Base-by-base conservation (phyloP, 2,797 vertebrate genomes). In the Myotis daubentonii region DNA sequence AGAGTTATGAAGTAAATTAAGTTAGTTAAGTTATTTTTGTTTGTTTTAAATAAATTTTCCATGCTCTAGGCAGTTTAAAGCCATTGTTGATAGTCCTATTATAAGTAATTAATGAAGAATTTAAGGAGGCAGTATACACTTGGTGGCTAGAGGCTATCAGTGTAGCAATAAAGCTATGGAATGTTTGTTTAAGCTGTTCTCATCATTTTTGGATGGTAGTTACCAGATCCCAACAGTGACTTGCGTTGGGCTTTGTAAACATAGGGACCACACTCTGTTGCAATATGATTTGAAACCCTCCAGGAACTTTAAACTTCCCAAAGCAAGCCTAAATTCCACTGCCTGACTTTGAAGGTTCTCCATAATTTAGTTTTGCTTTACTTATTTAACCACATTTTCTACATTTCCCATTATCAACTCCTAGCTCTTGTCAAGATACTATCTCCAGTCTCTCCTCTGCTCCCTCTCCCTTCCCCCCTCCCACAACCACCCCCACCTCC, bases 71-170 rank as follows among this genome's bases (percentile, higher is more conserved):
- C 65, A 38, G 4, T 76, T 87, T 85, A 53, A 89, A 89, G 36
- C 53, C 22, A n/a, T 60, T 75, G 36, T 84, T 66, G 53, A 93
- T 65, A 75, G 75, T 90, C n/a, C 55, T 84, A 8, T 74, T 74
- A 38, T 51, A 72, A 51, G 8, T 85, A 88, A 93, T 85, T 79
- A 95, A 53, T 62, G 60, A 94, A 82, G 94, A 95, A 92, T 93
- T 94, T 92, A 92, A 91, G 87, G 88, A 90, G 87, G 10, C 8
- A 57, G 38, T 33, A 30, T 92, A 66, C n/a, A 23, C 70, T 71
- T 47, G 30, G 51, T 80, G 71, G 49, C 33, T 28, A 6, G 83
- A 89, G 88, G 62, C 68, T 86, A 16, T 72, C n/a, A 41, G 15
- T 83, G 41, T 91, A 88, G 70, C 66, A 80, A 0, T 82, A 72